These are phyloP conservation scores for Camponotus pennsylvanicus DNA, from an alignment of 1,140 invertebrate genomes.

Conservation along the genomic window DNA sequence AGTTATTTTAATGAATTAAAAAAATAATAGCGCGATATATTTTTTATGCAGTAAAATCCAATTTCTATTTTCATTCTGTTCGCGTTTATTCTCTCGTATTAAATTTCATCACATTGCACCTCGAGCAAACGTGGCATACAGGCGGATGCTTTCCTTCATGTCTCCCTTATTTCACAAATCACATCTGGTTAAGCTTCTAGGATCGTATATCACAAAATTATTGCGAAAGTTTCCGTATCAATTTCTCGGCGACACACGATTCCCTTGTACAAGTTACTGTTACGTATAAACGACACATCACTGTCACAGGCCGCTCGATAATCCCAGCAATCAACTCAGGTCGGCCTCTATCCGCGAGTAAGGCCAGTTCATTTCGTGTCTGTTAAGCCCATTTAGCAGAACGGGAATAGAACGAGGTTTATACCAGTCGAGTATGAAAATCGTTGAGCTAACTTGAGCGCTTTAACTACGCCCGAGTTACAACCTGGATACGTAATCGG, in stretches of 20 bases:
- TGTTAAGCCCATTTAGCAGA: slow-evolving; percentile 46
- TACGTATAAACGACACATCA: slow-evolving; percentile 56
- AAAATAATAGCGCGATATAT: not conserved
- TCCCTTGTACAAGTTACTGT: slow-evolving; percentile 37
- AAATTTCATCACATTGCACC: slow-evolving; percentile 26
- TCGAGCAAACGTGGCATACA: slow-evolving; percentile 8
- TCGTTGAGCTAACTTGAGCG: not conserved
- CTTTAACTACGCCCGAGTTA: not conserved
- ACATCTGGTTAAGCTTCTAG: slow-evolving; percentile 35
- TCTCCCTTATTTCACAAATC: slow-evolving; percentile 53
- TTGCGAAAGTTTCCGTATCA: slow-evolving; percentile 56
- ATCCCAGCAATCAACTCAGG: slow-evolving; percentile 58
- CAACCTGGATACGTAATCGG: slow-evolving; percentile 42
- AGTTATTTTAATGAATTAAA: not conserved
- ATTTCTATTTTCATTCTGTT: slow-evolving; percentile 9
- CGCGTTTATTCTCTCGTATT: not conserved
- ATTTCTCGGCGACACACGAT: slow-evolving; percentile 56
- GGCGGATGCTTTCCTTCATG: slow-evolving; percentile 2
- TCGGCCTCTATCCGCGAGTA: not conserved
- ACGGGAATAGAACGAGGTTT: slow-evolving; percentile 35
- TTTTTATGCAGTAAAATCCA: not conserved
- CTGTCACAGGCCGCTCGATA: slow-evolving; percentile 46
- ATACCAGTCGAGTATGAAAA: slow-evolving; percentile 12
- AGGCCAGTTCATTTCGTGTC: slow-evolving; percentile 43
- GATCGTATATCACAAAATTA: slow-evolving; percentile 57